phyloP scores from a whole-genome alignment of 2,113 vertebrate genomes.

The Melospiza melodia region DNA sequence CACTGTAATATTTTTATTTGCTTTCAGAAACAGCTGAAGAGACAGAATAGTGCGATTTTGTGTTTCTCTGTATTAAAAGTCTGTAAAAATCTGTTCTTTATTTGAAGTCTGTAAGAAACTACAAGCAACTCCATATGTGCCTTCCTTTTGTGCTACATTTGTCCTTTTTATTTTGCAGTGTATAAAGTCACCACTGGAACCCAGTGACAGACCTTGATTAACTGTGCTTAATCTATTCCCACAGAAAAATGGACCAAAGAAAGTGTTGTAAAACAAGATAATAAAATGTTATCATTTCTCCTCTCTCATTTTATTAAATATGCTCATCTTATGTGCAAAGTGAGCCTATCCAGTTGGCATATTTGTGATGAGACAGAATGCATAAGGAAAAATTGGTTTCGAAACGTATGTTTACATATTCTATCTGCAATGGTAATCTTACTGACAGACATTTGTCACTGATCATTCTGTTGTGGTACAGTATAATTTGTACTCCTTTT shows the following conservation, averaged over 20 bases:
- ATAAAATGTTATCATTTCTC: not conserved
- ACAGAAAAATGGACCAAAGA: not conserved
- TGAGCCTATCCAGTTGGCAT: not conserved
- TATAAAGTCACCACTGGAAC: not conserved
- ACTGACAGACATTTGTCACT: not conserved
- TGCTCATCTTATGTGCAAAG: not conserved
- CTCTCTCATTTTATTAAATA: slow-evolving; percentile 18
- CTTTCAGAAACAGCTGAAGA: not conserved
- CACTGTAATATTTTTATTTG: not conserved
- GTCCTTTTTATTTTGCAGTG: not conserved
- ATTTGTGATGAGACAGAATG: not conserved
- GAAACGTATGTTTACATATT: not conserved
- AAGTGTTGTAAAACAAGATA: not conserved
- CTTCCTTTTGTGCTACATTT: not conserved
- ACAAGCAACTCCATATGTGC: not conserved
- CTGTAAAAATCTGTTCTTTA: slow-evolving; percentile 3
- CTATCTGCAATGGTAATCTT: slow-evolving; percentile 9
- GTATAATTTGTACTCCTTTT: not conserved
- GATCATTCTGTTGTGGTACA: slow-evolving; percentile 12
- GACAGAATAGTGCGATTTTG: not conserved
- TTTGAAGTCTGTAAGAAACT: not conserved
- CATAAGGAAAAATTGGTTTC: not conserved
- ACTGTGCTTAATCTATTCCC: not conserved
- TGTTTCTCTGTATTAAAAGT: not conserved
- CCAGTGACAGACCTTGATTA: not conserved